Evolutionary conservation across 2,113 vertebrate genomes (phyloP).

Genomic region (Sinocyclocheilus anshuiensis): DNA sequence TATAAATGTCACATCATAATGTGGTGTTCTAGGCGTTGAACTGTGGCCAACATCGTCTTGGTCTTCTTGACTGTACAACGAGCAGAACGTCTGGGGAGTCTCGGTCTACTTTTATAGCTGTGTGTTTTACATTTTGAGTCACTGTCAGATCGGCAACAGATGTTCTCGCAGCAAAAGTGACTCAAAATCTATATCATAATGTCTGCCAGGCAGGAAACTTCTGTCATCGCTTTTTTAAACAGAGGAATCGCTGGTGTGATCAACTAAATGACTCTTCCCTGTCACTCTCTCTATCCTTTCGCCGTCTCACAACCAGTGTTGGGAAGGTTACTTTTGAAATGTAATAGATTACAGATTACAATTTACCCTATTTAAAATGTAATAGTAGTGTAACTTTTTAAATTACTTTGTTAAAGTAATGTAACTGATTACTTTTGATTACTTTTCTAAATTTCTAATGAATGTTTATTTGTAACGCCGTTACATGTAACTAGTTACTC

Average conservation of each 20-base stretch:
- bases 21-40: neutral
- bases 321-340: no score
- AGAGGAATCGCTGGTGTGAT: neutral
- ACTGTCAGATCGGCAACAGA: slow-evolving; percentile 30
- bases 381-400: no score
- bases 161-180: slow-evolving; percentile 7
- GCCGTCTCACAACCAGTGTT: no score
- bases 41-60: neutral
- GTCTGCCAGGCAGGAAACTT: slow-evolving; percentile 25
- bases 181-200: slow-evolving; percentile 33
- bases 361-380: no score
- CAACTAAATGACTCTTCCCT: slow-evolving; percentile 1
- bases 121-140: slow-evolving; percentile 36
- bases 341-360: no score
- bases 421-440: no score
- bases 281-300: neutral
- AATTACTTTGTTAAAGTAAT: no score
- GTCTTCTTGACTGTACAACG: neutral
- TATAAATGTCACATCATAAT: slow-evolving; percentile 7
- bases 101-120: slow-evolving; percentile 12
- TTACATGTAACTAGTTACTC: no score
- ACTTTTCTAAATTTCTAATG: no score
- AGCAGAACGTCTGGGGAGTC: slow-evolving; percentile 18
- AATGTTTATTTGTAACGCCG: no score
- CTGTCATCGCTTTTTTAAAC: slow-evolving; percentile 30